Evolutionary conservation across 2,797 vertebrate genomes (phyloP).

Genomic region (Cyprinella venusta): DNA sequence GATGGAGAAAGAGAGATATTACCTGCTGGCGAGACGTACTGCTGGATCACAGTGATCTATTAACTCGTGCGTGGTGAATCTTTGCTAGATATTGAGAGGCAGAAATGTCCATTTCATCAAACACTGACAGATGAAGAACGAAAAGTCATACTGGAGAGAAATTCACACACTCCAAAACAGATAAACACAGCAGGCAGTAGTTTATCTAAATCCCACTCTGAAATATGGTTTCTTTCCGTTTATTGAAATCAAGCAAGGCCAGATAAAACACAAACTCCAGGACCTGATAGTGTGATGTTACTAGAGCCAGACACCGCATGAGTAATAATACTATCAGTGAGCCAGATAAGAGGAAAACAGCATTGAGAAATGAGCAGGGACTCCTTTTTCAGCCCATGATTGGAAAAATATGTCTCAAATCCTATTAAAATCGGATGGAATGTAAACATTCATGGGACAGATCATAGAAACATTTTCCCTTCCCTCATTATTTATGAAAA

Average conservation of each 20-base stretch:
- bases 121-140: constrained; percentile 15
- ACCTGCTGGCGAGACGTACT: background rate
- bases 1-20: background rate
- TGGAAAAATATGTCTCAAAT: background rate
- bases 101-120: constrained; percentile 28
- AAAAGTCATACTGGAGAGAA: background rate
- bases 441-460: background rate
- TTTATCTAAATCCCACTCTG: constrained; percentile 44
- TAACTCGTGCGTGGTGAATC: background rate
- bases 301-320: constrained; percentile 12
- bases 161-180: constrained; percentile 26
- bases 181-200: constrained; percentile 45
- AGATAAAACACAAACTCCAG: constrained; percentile 37
- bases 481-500: background rate
- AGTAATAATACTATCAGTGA: constrained; percentile 30
- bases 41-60: constrained; percentile 2
- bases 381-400: background rate
- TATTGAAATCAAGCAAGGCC: constrained; percentile 34
- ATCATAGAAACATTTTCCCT: background rate
- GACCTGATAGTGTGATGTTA: constrained; percentile 19
- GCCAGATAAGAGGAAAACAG: constrained; percentile 30
- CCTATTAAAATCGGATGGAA: background rate
- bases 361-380: background rate
- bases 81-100: background rate
- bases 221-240: constrained; percentile 48